Percentiles rank a stretch among this genome's conserved stretches.
Conservation (phyloP, 2,113 vertebrate species). For the Erythrolamprus reginae region DNA sequence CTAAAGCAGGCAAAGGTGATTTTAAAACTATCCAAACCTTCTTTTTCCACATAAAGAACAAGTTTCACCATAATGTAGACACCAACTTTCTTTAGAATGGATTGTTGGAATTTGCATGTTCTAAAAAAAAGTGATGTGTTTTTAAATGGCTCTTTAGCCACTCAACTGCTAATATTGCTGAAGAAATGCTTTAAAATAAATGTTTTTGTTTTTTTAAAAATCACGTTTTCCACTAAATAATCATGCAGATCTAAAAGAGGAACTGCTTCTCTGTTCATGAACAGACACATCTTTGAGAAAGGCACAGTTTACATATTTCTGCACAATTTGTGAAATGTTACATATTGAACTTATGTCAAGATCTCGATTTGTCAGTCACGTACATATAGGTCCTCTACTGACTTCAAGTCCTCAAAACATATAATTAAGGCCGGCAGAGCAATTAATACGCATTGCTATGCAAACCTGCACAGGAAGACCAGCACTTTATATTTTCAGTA, state of each 20-base stretch:
- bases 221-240: conserved; percentile 60
- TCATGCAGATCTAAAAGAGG: conserved; percentile 59
- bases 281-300: conserved; percentile 68
- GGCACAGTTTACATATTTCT: conserved; percentile 71
- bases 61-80: conserved; percentile 48
- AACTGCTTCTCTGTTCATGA: conserved; percentile 49
- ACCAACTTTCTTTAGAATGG: conserved; percentile 49
- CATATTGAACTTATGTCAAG: conserved; percentile 72
- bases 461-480: conserved; percentile 45
- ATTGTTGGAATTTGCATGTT: conserved; percentile 38
- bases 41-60: conserved; percentile 47
- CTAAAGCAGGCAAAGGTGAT: conserved; percentile 53
- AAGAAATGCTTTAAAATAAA: conserved; percentile 70
- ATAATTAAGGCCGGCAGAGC: conserved; percentile 52
- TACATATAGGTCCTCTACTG: conserved; percentile 54
- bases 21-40: conserved; percentile 50
- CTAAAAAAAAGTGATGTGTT: conserved; percentile 55
- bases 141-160: conserved; percentile 65
- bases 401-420: conserved; percentile 43
- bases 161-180: conserved; percentile 71
- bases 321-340: conserved; percentile 63
- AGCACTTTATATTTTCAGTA: conserved; percentile 62
- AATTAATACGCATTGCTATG: conserved; percentile 37
- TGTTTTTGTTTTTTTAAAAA: conserved; percentile 45
- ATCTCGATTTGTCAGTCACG: conserved; percentile 72